These are phyloP conservation scores for Scylla paramamosain DNA, from an alignment of 1,140 invertebrate genomes.

Conservation along the genomic window DNA sequence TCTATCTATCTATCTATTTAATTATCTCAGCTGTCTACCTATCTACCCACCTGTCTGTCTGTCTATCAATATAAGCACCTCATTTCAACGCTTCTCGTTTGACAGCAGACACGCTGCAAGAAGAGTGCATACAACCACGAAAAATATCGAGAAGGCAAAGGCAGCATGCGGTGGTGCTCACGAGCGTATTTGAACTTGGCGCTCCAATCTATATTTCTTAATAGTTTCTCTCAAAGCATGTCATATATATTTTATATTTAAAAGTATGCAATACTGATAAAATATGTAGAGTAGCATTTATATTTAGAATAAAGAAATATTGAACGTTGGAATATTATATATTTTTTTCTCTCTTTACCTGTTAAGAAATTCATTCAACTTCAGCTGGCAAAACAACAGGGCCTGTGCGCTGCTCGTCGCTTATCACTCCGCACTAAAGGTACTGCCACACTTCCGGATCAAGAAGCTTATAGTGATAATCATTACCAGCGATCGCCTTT, in stretches of 20 bases:
- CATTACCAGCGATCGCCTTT: background rate
- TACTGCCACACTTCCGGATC: background rate
- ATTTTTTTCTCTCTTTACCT: background rate
- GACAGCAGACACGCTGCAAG: too few relatives aligned
- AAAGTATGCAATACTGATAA: background rate
- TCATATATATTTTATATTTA: background rate
- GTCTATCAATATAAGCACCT: background rate
- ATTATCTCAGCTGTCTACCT: too few relatives aligned
- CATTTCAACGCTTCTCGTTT: too few relatives aligned
- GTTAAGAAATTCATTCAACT: constrained; percentile 52
- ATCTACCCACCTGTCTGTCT: constrained; percentile 13
- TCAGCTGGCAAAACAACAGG: constrained; percentile 63
- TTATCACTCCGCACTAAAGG: background rate
- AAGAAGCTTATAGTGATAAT: background rate
- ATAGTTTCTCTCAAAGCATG: background rate
- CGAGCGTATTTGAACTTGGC: background rate
- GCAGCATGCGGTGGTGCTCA: too few relatives aligned
- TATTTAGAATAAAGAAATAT: background rate
- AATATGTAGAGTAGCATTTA: background rate
- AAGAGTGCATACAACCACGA: too few relatives aligned
- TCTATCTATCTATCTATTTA: too few relatives aligned
- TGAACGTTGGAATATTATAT: background rate
- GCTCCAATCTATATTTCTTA: background rate
- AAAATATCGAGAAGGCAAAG: too few relatives aligned
- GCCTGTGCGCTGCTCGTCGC: background rate